Conservation (phyloP, 2,113 vertebrate species). For the Bos javanicus region DNA sequence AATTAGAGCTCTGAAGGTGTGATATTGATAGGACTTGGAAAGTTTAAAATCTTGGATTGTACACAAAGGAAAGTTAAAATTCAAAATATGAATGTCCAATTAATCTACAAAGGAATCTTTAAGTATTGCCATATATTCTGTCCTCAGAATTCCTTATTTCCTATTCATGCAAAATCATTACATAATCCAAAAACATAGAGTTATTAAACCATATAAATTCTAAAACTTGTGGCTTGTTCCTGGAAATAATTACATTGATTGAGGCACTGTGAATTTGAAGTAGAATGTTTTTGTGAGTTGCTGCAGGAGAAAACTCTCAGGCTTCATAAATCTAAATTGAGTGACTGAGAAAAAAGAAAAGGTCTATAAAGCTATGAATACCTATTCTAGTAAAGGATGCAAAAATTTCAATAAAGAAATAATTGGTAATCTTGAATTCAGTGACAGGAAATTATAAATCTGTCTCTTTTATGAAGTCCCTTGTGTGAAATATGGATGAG, state of each 20-base stretch:
- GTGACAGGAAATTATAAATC: constrained; percentile 78
- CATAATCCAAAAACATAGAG: constrained; percentile 62
- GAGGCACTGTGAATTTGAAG: constrained; percentile 66
- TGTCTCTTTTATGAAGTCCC: constrained; percentile 70
- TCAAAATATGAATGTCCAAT: constrained; percentile 43
- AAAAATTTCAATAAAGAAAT: constrained; percentile 77
- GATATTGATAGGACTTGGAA: constrained; percentile 12
- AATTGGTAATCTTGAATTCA: constrained; percentile 80
- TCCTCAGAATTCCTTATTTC: constrained; percentile 49
- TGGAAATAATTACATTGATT: constrained; percentile 72
- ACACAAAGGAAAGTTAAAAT: constrained; percentile 36
- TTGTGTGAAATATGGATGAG: constrained; percentile 73
- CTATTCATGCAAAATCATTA: constrained; percentile 39
- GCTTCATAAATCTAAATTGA: constrained; percentile 79
- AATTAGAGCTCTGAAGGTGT: not conserved
- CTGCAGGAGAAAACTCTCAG: constrained; percentile 67
- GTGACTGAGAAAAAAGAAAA: constrained; percentile 71
- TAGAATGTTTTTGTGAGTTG: constrained; percentile 66
- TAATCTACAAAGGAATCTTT: constrained; percentile 48
- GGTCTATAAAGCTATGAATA: constrained; percentile 73
- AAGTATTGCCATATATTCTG: constrained; percentile 11
- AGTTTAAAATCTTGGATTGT: constrained; percentile 22
- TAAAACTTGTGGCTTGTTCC: constrained; percentile 54
- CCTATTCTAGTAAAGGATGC: constrained; percentile 72
- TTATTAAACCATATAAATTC: constrained; percentile 72